Base-by-base conservation (phyloP, 2,888 invertebrate species). In the Taphrorychus bicolor region DNA sequence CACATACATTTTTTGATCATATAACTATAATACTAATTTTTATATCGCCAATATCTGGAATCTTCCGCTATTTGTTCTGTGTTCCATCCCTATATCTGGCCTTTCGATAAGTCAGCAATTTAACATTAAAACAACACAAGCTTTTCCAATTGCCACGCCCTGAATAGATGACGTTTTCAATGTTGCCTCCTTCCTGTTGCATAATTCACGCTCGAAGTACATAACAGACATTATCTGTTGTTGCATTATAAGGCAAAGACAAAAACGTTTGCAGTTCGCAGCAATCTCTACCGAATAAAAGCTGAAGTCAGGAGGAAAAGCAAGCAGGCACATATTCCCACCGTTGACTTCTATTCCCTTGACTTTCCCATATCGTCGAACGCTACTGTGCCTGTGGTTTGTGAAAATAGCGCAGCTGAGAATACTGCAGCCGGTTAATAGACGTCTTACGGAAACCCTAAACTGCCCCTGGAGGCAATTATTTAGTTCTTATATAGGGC, bases 401-500 rank as follows among this genome's bases (percentile, higher is more conserved):
- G 51, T 42, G 57, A 61, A 22, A 57, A 61, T 56, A 57, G 32
- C 23, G 59, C 59, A 48, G 57, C 58, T 32, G 68, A 68, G 61
- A 61, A 66, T 59, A 48, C 63, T 67, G 67, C 61, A 62, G 58
- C 61, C 57, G 53, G 68, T 68, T 68, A 68, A 68, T 68, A 63
- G 68, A 45, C 63, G 59, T 63, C 68, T 68, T 68, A 68, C 63
- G 68, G 59, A 63, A 63, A 63, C 58, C 68, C 59, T 59, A 59
- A 68, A 62, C 62, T 68, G 63, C 63, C 59, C 68, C 59, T 48
- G 7, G 63, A 54, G 68, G 59, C 63, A 59, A 63, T 68, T 59
- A 68, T 63, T 68, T 68, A 63, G 51, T 68, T 68, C 60, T 63
- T 68, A 68, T n/a, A n/a, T 63, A 40, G 59, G 60, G 59, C 68